Conservation (phyloP, 2,113 vertebrate genomes). For the Gallinago paraguaiae region DNA sequence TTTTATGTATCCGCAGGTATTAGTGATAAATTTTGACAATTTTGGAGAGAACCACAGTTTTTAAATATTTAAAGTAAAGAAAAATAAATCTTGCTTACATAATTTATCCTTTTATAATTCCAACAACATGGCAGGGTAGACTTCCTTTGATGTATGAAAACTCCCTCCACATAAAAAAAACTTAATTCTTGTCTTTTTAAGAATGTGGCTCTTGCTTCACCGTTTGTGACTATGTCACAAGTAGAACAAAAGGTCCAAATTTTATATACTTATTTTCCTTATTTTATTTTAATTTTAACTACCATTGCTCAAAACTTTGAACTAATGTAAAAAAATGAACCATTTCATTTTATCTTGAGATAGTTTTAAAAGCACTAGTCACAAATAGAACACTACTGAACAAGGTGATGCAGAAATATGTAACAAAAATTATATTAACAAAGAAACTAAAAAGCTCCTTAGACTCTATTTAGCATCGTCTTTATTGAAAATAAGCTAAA, state of each 20-base stretch:
- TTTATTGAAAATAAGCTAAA: background rate
- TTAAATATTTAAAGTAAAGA: background rate
- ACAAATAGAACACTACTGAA: background rate
- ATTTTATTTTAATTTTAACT: background rate
- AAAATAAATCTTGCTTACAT: background rate
- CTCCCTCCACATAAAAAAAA: background rate
- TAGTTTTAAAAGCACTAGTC: background rate
- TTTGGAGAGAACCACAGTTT: background rate
- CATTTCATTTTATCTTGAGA: background rate
- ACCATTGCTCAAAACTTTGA: background rate
- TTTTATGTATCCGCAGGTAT: background rate
- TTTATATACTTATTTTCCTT: background rate
- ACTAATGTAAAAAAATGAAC: background rate
- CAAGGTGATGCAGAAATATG: background rate
- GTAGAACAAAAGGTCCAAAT: background rate
- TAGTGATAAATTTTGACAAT: background rate
- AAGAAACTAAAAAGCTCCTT: background rate
- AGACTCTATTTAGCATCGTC: background rate
- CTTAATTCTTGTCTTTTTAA: background rate
- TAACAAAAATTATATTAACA: background rate
- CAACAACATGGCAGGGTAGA: fast-evolving
- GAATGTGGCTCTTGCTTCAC: background rate
- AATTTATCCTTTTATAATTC: background rate
- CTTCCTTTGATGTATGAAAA: background rate
- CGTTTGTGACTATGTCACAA: background rate